Evolutionary conservation across 1,140 invertebrate genomes (phyloP).

Genomic region (Harpegnathos saltator): DNA sequence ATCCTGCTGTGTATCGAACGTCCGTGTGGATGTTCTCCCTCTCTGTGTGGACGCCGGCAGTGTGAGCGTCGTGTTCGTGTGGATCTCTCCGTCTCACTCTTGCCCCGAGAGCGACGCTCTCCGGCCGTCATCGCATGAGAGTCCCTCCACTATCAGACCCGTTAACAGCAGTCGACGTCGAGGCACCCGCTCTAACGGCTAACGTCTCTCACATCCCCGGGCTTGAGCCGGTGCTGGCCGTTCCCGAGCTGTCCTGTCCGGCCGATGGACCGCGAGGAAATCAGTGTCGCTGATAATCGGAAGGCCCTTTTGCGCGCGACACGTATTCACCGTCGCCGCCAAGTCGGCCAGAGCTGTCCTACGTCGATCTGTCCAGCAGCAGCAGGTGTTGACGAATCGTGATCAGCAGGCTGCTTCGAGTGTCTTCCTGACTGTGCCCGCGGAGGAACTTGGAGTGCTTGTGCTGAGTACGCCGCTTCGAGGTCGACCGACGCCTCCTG

Average conservation of each 20-base stretch:
- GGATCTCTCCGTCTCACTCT: constrained; percentile 55
- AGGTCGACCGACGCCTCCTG: background rate
- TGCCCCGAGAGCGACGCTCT: constrained; percentile 69
- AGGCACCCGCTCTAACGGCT: constrained; percentile 81
- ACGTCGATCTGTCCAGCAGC: constrained; percentile 12
- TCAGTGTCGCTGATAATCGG: constrained; percentile 68
- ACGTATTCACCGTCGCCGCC: constrained; percentile 38
- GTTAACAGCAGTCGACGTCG: constrained; percentile 83
- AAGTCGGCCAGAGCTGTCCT: constrained; percentile 12
- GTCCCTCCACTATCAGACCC: constrained; percentile 79
- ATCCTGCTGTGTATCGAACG: constrained; percentile 74
- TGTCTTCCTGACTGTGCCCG: constrained; percentile 31
- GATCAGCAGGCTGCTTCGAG: constrained; percentile 2
- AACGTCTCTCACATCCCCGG: constrained; percentile 77
- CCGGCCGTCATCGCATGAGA: constrained; percentile 78
- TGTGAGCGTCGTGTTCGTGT: constrained; percentile 32
- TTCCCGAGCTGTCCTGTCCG: constrained; percentile 64
- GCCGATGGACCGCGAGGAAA: constrained; percentile 73
- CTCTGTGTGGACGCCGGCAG: background rate
- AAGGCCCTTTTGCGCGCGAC: constrained; percentile 30
- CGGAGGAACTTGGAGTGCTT: constrained; percentile 17
- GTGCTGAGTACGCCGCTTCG: constrained; percentile 3
- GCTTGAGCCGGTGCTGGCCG: constrained; percentile 66
- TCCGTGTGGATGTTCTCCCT: constrained; percentile 68
- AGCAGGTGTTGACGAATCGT: constrained; percentile 53